Base-by-base conservation (phyloP, 2,888 invertebrate genomes). In the Antheraea assamensis region DNA sequence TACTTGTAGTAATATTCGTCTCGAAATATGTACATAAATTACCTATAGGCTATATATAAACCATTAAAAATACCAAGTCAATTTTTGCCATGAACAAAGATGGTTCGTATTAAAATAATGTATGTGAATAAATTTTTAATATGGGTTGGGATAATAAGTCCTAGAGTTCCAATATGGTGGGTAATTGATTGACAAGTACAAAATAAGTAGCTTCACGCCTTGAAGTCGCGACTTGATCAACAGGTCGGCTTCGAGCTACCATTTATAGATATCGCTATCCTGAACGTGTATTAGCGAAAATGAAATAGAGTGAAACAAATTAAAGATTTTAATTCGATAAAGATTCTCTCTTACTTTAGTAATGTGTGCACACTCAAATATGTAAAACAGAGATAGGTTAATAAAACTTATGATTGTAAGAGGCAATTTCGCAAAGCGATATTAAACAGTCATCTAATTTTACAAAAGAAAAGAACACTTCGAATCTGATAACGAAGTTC, bases 141-240 rank as follows among this genome's bases (percentile, higher is more conserved):
- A 76, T 68, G 76, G 73, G 19, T 31, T 73, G 70, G 78, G 80
- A 79, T 84, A 87, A 83, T 83, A 86, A 82, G 82, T 79, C 81
- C 80, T 83, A 82, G 75, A 74, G 77, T 78, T 80, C 80, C 81
- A 83, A 80, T 80, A 84, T 78, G 76, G 71, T 75, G 80, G 78
- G 77, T 80, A 78, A 82, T 82, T 86, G 85, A 87, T 85, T 85
- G 86, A 87, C 83, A 87, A 83, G 85, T 83, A 82, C 82, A 78
- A 82, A 84, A 84, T 83, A 82, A 83, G 81, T 83, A 78, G 79
- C 80, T 84, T 86, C 82, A 83, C 83, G 82, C 81, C 83, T 83
- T 27, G 61, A 58, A 58, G 58, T 58, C 74, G 76, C 76, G 78
- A 79, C 82, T 80, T 77, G 78, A 83, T 84, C 82, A 82, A 84